Percentiles rank a stretch among this genome's conserved stretches.
Evolutionary conservation across 2,797 vertebrate genomes (phyloP).

Genomic region (Champsocephalus esox): DNA sequence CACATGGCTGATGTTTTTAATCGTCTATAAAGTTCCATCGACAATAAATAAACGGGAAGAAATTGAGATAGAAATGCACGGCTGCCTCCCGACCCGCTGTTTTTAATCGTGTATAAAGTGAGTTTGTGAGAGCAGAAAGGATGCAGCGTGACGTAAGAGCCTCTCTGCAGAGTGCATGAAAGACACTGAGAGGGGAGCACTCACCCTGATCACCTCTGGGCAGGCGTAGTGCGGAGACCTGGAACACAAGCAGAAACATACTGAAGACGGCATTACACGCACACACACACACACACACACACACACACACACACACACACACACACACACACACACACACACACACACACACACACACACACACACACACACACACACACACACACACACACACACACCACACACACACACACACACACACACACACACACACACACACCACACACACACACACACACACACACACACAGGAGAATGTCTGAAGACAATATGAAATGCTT

Average conservation of each 20-base stretch:
- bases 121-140: background rate
- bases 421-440: background rate
- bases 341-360: too few species aligned
- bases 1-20: background rate
- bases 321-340: background rate
- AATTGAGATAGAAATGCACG: background rate
- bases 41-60: background rate
- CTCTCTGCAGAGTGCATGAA: conserved; percentile 33
- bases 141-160: conserved; percentile 48
- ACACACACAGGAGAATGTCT: conserved; percentile 11
- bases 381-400: too few species aligned
- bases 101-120: background rate
- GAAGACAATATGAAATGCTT: background rate
- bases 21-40: too few species aligned
- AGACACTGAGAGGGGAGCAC: conserved; percentile 57
- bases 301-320: background rate
- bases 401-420: background rate
- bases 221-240: conserved; percentile 89
- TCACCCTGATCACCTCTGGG: conserved; percentile 89
- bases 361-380: too few species aligned
- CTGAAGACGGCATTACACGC: background rate
- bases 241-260: conserved; percentile 53
- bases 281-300: too few species aligned
- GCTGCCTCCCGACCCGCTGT: too few species aligned
- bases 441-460: too few species aligned